Percentiles rank a stretch among this genome's conserved stretches.
phyloP scores from a whole-genome alignment of 2,113 vertebrate species.

The Zosterops hypoxanthus region DNA sequence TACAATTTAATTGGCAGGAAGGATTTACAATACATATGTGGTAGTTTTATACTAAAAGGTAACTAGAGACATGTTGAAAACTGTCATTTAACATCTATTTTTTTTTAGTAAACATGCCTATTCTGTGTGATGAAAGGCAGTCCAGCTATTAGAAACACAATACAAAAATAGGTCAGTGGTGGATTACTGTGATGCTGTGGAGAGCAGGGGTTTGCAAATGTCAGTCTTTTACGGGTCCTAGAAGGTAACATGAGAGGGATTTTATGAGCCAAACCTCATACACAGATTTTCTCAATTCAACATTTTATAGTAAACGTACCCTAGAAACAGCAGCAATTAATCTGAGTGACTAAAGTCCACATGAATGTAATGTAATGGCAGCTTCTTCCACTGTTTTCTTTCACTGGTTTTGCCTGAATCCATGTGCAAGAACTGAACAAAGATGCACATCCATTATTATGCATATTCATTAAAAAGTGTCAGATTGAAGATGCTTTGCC shows the following conservation, averaged over 20 bases:
- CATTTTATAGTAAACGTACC: not conserved
- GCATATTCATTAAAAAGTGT: not conserved
- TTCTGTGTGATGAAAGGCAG: not conserved
- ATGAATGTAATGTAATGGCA: not conserved
- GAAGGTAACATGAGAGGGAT: not conserved
- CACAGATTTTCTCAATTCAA: not conserved
- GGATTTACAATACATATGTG: not conserved
- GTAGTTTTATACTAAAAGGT: not conserved
- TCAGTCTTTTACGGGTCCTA: not conserved
- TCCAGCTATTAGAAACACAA: not conserved
- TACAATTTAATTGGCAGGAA: not conserved
- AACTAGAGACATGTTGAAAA: not conserved
- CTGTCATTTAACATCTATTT: not conserved
- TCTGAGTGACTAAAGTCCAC: not conserved
- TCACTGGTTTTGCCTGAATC: not conserved
- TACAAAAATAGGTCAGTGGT: conserved; percentile 7
- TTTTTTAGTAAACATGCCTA: not conserved
- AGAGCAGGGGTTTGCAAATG: not conserved
- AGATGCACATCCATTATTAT: not conserved
- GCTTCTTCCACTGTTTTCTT: not conserved
- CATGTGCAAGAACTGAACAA: not conserved
- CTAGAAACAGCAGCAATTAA: not conserved
- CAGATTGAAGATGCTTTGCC: not conserved
- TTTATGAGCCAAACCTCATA: not conserved
- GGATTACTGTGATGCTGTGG: not conserved